Evolutionary conservation across 2,113 vertebrate species (phyloP), one percentile per base, ranked within the genome.

Genomic region (Cyprinodon brontotheroides): DNA sequence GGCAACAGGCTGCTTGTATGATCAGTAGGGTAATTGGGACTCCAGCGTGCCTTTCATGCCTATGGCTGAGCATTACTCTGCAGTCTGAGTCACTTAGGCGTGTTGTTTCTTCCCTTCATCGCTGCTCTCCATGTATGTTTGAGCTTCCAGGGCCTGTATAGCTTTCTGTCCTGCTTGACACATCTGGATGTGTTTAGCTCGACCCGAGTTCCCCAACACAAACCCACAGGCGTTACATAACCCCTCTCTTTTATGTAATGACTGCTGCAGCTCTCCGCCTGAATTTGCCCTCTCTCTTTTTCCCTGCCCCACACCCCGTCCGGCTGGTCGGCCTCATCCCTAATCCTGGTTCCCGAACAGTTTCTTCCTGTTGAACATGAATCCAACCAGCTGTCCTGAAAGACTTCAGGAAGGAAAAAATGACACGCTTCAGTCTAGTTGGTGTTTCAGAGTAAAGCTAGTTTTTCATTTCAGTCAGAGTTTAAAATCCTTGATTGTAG

Each of bases 151-250:
- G 11, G 37, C 43, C 17, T 83, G 83, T 80, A 70, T 79, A 82
- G 59, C 74, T 87, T 83, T 74, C 72, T 78, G 70, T 89, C 81
- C 79, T 61, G 65, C 84, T 76, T 68, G 66, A 88, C 89, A 90
- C 89, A 92, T 92, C 92, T 92, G 92, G 90, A 89, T 89, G 84
- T 74, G 83, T 90, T 93, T 89, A 85, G 77, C 79, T 82, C 68
- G 29, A 77, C 64, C 79, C 71, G 22, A 87, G 87, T 87, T 90
- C 85, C 85, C 83, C 72, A 80, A 82, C 81, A 81, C 77, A 60
- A 87, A 88, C 84, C 89, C 90, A 90, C 81, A 85, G 84, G 77
- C 73, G 66, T 92, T 93, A 83, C 84, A 86, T 92, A 92, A 93
- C 85, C 80, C 78, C 82, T 75, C 73, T 82, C 80, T 79, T 92